Evolutionary conservation across 2,888 invertebrate species (phyloP), one percentile per base, ranked within the genome.

Genomic region (Tenodera sinensis): DNA sequence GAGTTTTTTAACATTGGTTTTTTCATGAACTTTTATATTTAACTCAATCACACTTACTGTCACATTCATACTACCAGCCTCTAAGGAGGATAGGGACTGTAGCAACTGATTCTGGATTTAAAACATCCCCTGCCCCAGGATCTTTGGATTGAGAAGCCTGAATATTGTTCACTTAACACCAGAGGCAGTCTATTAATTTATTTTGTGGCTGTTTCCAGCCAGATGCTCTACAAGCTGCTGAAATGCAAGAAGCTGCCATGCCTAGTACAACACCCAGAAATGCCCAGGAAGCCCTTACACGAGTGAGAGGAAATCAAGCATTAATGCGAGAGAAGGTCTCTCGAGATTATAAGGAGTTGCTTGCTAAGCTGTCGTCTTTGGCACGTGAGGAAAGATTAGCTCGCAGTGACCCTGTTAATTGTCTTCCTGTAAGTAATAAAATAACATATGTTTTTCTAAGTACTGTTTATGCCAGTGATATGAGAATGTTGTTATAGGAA

Each of bases 241-340:
- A 87, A 27, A 28, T 87, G 54, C 54, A 71, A 3, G 54, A 71
- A 71, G 54, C 54, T 54, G 3, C 6, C 6, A 25, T 15, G 25
- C 25, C 54, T 20, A 71, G 54, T 20, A 20, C 54, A 71, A 25
- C 6, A 20, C 54, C 54, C 25, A 71, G 20, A 71, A 71, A 71
- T 20, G 54, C 20, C 20, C 54, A 71, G 25, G 54, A 71, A 71
- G 54, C 27, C 0, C 93, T 28, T 20, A 28, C 9, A 15, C 82
- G 27, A 25, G 81, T 27, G 4, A 81, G 95, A 9, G 94, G 94
- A 3, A 92, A 93, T 89, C 93, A 93, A 90, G 95, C 95, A 1
- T 90, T 95, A 84, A 94, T 94, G 91, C 94, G 94, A 47, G 94
- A 94, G 90, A 93, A 93, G 91, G 92, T 94, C 20, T 93, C 94